These are phyloP conservation scores for Cephus sareptanus DNA, from an alignment of 2,888 invertebrate genomes.

Conservation along the genomic window DNA sequence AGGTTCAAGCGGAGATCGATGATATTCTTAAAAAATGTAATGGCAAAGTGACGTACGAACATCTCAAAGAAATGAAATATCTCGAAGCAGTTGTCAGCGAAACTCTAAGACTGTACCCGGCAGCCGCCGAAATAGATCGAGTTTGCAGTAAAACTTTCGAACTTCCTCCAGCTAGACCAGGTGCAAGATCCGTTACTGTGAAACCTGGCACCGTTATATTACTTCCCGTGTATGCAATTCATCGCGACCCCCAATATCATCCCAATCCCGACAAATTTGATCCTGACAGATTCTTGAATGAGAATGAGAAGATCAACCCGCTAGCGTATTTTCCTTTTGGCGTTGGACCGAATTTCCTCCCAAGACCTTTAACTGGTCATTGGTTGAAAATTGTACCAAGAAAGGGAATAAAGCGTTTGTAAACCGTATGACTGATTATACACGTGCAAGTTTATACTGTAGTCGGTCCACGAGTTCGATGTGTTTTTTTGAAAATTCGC, in stretches of 20 bases:
- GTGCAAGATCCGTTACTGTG: constrained; percentile 46
- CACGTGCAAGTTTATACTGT: no score
- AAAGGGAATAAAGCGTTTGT: no score
- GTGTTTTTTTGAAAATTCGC: no score
- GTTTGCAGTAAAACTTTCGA: constrained; percentile 53
- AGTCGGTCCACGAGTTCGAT: no score
- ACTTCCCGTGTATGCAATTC: constrained; percentile 58
- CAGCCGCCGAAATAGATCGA: constrained; percentile 46
- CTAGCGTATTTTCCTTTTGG: constrained; percentile 60
- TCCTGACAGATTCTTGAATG: constrained; percentile 60
- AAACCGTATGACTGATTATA: no score
- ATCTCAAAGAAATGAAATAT: constrained; percentile 67
- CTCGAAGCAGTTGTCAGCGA: constrained; percentile 69
- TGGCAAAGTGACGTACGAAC: constrained; percentile 64
- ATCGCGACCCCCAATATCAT: constrained; percentile 57
- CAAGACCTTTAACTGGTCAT: no score
- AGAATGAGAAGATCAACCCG: constrained; percentile 45
- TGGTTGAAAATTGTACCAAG: no score
- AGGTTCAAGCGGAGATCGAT: constrained; percentile 53
- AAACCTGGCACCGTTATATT: constrained; percentile 49
- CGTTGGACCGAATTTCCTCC: constrained; percentile 41
- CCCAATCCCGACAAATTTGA: constrained; percentile 61
- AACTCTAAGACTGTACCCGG: constrained; percentile 50
- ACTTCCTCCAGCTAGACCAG: constrained; percentile 52
- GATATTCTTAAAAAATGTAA: constrained; percentile 34